These are phyloP conservation scores for Disparrhopalites patrizii DNA, from an alignment of 2,888 invertebrate genomes.

Conservation along the genomic window DNA sequence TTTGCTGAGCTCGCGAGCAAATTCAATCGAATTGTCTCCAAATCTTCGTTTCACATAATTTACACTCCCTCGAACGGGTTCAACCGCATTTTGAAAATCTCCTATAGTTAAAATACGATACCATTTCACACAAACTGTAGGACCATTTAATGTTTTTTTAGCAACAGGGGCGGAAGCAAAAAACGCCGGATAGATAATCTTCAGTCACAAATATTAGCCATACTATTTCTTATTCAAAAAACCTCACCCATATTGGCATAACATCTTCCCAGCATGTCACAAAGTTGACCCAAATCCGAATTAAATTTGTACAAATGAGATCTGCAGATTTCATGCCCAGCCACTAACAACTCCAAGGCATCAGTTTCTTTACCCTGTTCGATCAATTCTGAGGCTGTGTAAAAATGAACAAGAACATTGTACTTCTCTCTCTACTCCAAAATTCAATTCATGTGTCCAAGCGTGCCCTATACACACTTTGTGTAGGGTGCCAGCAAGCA, in stretches of 20 bases:
- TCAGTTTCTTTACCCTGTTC: conserved; percentile 49
- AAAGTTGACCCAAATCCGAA: conserved; percentile 54
- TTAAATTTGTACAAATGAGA: conserved; percentile 57
- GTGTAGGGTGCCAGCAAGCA: no score
- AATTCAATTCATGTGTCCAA: no score
- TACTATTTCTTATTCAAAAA: no score
- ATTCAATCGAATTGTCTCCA: conserved; percentile 63
- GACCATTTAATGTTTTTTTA: not conserved
- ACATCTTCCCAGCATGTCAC: conserved; percentile 57
- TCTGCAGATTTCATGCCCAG: conserved; percentile 54
- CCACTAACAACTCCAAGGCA: conserved; percentile 53
- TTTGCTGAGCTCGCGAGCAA: conserved; percentile 63
- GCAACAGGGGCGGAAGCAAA: no score
- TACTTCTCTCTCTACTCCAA: no score
- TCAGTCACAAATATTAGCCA: no score
- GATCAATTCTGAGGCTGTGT: conserved; percentile 41
- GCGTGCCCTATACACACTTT: no score
- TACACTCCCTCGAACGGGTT: conserved; percentile 58
- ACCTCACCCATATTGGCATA: conserved; percentile 47
- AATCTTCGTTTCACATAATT: conserved; percentile 60
- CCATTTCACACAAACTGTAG: no score
- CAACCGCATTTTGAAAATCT: conserved; percentile 52
- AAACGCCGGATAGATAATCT: no score
- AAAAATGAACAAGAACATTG: not conserved
- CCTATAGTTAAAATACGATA: no score